A percentile compares a stretch with the other conserved stretches of the same genome.
Evolutionary conservation across 1,140 invertebrate genomes (phyloP).

Genomic region (Plodia interpunctella): DNA sequence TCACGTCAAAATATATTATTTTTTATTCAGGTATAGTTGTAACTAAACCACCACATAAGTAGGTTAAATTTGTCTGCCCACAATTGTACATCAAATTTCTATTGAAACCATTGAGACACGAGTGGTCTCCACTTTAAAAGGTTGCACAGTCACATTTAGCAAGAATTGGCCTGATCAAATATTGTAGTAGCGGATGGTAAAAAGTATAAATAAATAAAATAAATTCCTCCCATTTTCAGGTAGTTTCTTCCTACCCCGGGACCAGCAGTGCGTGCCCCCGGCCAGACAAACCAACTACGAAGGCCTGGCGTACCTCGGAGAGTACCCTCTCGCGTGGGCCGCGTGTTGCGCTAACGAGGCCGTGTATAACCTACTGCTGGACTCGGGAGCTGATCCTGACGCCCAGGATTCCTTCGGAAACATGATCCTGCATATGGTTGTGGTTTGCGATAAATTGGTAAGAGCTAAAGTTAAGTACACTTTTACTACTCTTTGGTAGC

Average conservation of each 20-base stretch:
- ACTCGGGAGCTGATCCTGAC: constrained; percentile 95
- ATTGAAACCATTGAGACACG: no score
- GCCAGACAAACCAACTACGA: constrained; percentile 94
- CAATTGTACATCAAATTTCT: no score
- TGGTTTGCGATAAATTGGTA: constrained; percentile 97
- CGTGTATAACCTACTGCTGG: constrained; percentile 97
- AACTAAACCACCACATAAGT: no score
- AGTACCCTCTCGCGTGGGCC: constrained; percentile 97
- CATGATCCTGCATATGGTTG: constrained; percentile 98
- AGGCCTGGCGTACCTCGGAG: constrained; percentile 95
- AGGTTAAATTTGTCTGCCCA: no score
- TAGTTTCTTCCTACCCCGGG: constrained; percentile 93
- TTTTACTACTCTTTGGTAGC: no score
- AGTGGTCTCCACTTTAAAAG: no score
- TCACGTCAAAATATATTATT: no score
- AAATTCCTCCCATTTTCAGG: constrained; percentile 60
- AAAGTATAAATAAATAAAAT: no score
- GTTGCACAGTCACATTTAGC: no score
- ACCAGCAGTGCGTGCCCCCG: constrained; percentile 88
- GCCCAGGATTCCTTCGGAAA: constrained; percentile 94
- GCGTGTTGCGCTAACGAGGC: constrained; percentile 97
- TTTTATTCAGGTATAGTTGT: no score
- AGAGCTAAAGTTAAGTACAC: constrained; percentile 28
- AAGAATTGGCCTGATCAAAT: no score
- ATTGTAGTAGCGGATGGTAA: no score